Evolutionary conservation across 2,113 vertebrate species (phyloP), one percentile per base, ranked within the genome.

Genomic region (Pithys albifrons): DNA sequence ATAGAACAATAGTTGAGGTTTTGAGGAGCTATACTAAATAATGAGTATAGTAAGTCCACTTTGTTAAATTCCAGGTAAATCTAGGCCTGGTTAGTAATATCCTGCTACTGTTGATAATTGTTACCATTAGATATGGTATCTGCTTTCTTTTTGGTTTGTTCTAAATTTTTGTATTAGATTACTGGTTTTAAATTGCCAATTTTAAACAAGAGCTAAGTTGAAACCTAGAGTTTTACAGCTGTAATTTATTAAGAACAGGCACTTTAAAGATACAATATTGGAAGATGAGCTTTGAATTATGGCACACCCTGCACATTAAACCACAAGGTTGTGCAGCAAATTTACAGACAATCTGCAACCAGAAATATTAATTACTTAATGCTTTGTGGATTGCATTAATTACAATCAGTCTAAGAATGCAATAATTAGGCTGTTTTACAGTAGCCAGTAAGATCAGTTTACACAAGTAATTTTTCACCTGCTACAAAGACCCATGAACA

Each of bases 301-400:
- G 57, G 76, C 82, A 91, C 43, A 96, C 35, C 24, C 49, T 95
- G 55, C 52, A 93, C 54, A 91, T 92, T 97, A 96, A 97, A 95
- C 33, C 58, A 81, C 72, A 75, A 96, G 78, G 62, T 95, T 96
- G 57, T 87, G 67, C 43, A 96, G 90, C 72, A 97, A 97, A 97
- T 91, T 90, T 97, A 92, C 54, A 90, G 82, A 88, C 59, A 95
- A 92, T 96, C 79, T 96, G 84, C 59, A 97, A 94, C 59, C 29
- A 96, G 91, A 96, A 97, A 97, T 97, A 97, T 96, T 97, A 98
- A 89, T 96, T 96, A 95, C 71, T 91, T 89, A 94, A 33, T 77
- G 76, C 78, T 97, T 96, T 92, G 37, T 65, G 96, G 78, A 96
- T 95, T 94, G 74, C 73, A 98, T 96, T 97, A 97, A 96, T 98